Conservation (phyloP, 1,140 invertebrate genomes). For the Aricia agestis region DNA sequence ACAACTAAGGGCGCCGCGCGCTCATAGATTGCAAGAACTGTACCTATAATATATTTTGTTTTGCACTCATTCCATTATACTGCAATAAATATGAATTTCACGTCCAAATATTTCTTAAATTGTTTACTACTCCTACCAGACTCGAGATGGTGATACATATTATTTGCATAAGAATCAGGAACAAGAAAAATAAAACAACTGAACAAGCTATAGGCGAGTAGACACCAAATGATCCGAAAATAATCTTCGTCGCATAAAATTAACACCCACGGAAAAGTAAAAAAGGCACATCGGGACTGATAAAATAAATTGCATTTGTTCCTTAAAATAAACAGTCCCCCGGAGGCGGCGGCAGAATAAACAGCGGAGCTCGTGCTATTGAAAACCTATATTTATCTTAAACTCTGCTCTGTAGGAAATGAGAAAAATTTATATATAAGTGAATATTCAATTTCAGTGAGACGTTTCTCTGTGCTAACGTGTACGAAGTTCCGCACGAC, state of each 20-base stretch:
- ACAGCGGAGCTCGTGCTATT: constrained; percentile 20
- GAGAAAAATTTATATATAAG: constrained; percentile 23
- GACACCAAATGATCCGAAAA: constrained; percentile 5
- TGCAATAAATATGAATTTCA: too few species aligned
- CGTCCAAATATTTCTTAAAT: neutral
- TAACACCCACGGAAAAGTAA: neutral
- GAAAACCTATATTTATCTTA: constrained; percentile 23
- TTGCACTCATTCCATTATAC: too few species aligned
- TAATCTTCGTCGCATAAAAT: constrained; percentile 4
- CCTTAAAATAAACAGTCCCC: constrained; percentile 27
- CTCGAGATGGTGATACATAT: neutral
- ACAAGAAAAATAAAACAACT: neutral
- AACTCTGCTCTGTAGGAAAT: constrained; percentile 20
- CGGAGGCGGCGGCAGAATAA: constrained; percentile 20
- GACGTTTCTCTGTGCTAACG: constrained; percentile 14
- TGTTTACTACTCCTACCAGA: neutral
- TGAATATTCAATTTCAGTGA: constrained; percentile 17
- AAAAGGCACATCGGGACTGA: constrained; percentile 17
- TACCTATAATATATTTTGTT: too few species aligned
- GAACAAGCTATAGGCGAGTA: neutral
- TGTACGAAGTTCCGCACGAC: constrained; percentile 15
- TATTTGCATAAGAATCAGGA: neutral
- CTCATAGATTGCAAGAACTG: too few species aligned
- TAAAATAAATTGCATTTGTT: constrained; percentile 31
- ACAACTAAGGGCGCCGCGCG: too few species aligned